A percentile compares a stretch with the other conserved stretches of the same genome.
Conservation (phyloP, 1,140 invertebrate species). For the Acromyrmex heyeri region DNA sequence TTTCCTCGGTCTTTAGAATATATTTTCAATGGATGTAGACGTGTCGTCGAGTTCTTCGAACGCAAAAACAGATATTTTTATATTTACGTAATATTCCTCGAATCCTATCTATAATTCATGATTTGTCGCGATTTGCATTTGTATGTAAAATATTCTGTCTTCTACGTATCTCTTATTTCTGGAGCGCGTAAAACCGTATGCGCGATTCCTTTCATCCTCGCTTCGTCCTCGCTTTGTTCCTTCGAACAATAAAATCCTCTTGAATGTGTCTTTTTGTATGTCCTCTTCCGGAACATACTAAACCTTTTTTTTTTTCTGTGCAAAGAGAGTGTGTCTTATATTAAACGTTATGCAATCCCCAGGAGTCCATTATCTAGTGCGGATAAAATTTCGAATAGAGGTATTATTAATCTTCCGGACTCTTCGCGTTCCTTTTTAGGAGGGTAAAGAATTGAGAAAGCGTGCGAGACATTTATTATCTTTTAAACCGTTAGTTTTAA, state of each 20-base stretch:
- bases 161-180: constrained; percentile 12
- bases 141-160: constrained; percentile 21
- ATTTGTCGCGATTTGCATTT: constrained; percentile 16
- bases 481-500: not conserved
- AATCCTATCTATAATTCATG: constrained; percentile 31
- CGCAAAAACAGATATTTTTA: not conserved
- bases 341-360: constrained; percentile 31
- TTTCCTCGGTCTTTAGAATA: not conserved
- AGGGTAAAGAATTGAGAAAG: not conserved
- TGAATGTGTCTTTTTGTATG: not conserved
- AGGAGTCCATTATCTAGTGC: constrained; percentile 31
- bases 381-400: constrained; percentile 27
- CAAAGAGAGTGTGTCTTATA: constrained; percentile 42
- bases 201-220: constrained; percentile 6
- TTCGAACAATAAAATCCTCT: constrained; percentile 6
- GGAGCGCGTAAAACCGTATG: not conserved
- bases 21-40: not conserved
- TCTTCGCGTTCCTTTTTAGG: not conserved
- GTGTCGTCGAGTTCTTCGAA: not conserved
- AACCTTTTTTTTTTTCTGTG: not conserved
- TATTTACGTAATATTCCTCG: constrained; percentile 11
- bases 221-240: constrained; percentile 20
- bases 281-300: not conserved
- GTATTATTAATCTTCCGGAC: constrained; percentile 18
- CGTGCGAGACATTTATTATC: not conserved